phyloP scores from a whole-genome alignment of 2,113 vertebrate genomes.

The Hassar affinis region DNA sequence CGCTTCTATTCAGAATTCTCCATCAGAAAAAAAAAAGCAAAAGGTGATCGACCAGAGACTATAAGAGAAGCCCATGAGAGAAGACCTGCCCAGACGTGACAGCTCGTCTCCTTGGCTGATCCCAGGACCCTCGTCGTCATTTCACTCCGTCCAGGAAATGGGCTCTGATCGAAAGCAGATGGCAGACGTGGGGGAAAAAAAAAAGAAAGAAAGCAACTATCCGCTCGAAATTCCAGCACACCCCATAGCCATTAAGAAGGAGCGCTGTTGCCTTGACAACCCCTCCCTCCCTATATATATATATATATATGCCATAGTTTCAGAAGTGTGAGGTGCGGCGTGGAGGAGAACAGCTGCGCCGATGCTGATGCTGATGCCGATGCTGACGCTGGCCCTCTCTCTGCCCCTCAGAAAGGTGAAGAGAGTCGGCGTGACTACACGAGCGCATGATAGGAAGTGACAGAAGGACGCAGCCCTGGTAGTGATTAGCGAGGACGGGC shows the following conservation, averaged over 20 bases:
- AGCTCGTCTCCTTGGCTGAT: conserved; percentile 4
- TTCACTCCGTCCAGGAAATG: conserved; percentile 54
- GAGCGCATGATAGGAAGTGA: conserved; percentile 75
- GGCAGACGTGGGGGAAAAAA: conserved; percentile 64
- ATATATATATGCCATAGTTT: conserved; percentile 71
- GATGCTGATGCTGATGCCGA: too few relatives aligned
- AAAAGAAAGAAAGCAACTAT: conserved; percentile 77
- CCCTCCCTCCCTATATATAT: conserved; percentile 48
- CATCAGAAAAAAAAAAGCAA: neutral
- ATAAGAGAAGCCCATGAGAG: neutral
- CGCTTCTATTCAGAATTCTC: neutral
- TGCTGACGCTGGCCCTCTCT: too few relatives aligned
- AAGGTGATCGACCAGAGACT: neutral
- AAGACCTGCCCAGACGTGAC: conserved; percentile 16
- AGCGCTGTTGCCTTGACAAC: conserved; percentile 78
- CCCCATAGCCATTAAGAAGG: conserved; percentile 72
- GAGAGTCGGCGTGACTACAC: conserved; percentile 70
- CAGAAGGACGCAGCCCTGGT: conserved; percentile 68
- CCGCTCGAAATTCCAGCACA: conserved; percentile 79
- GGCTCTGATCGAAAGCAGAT: conserved; percentile 57
- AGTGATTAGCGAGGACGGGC: conserved; percentile 64
- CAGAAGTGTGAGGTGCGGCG: conserved; percentile 25
- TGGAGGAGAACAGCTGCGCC: conserved; percentile 79
- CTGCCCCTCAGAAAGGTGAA: conserved; percentile 67
- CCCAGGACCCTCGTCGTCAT: conserved; percentile 24